A percentile compares a stretch with the other conserved stretches of the same genome.
Conservation (phyloP, 2,888 invertebrate genomes). For the Drosophila mimetica region DNA sequence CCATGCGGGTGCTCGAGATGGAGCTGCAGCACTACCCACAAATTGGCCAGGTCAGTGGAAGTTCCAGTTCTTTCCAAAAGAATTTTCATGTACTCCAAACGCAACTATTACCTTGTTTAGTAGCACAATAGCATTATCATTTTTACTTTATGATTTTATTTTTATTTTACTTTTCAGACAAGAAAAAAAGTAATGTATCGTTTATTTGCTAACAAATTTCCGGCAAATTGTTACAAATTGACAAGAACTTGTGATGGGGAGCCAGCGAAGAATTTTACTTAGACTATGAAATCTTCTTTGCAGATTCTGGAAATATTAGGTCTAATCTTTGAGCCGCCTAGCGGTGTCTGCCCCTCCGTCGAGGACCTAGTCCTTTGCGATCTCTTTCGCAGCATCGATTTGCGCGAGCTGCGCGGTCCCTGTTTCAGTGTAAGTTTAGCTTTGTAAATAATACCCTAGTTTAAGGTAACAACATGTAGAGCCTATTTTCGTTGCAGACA, state of each 20-base stretch:
- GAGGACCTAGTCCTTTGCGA: slow-evolving; percentile 93
- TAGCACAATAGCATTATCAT: not conserved
- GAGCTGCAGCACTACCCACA: slow-evolving; percentile 90
- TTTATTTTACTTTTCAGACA: slow-evolving; percentile 6
- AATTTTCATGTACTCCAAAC: not conserved
- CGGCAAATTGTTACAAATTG: slow-evolving; percentile 1
- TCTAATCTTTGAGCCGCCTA: slow-evolving; percentile 90
- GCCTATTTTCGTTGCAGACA: slow-evolving; percentile 70
- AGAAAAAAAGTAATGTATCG: slow-evolving; percentile 10
- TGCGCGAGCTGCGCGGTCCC: slow-evolving; percentile 93
- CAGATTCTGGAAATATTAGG: slow-evolving; percentile 92
- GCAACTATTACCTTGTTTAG: no score
- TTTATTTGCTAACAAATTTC: slow-evolving; percentile 2
- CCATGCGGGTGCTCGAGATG: slow-evolving; percentile 89
- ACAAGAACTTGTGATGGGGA: no score
- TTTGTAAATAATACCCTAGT: no score
- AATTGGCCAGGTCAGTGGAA: slow-evolving; percentile 85
- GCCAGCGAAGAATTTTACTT: not conserved
- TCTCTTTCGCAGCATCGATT: slow-evolving; percentile 94
- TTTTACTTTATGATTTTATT: slow-evolving; percentile 2
- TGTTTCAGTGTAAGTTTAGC: slow-evolving; percentile 88
- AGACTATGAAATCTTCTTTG: not conserved
- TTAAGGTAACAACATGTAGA: not conserved
- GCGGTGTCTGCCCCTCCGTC: slow-evolving; percentile 88
- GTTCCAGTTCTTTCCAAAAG: no score